These are phyloP conservation scores for Eudasyphora cyanicolor DNA, from an alignment of 2,888 invertebrate genomes.

Conservation along the genomic window DNA sequence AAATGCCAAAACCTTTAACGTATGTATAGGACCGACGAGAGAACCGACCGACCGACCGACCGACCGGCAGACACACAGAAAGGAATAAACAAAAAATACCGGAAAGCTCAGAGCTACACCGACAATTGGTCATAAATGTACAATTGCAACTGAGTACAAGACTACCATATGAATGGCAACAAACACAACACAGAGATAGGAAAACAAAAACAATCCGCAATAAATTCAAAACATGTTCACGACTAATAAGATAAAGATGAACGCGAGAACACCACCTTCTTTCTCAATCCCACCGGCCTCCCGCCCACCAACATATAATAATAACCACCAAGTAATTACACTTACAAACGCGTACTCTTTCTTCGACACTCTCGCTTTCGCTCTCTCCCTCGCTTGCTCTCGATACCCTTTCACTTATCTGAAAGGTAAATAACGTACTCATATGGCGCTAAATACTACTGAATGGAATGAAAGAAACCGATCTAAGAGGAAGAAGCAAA, in stretches of 20 bases:
- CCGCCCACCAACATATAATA: background rate
- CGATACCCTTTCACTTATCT: background rate
- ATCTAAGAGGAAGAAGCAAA: background rate
- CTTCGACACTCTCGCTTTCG: background rate
- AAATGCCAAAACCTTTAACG: background rate
- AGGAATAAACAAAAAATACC: no score
- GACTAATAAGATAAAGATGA: slow-evolving; percentile 53
- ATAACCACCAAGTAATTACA: no score
- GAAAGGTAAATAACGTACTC: background rate
- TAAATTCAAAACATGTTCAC: slow-evolving; percentile 47
- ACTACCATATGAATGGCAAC: background rate
- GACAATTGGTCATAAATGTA: slow-evolving; percentile 58
- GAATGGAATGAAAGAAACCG: background rate
- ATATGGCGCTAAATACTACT: background rate
- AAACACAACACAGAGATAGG: no score
- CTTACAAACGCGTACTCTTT: no score
- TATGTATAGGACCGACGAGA: background rate
- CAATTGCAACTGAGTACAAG: slow-evolving; percentile 59
- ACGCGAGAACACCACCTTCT: background rate
- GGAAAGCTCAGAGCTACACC: background rate
- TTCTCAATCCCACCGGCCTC: no score
- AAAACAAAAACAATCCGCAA: no score
- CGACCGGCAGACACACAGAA: background rate
- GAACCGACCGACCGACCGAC: background rate
- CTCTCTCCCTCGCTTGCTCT: background rate